Evolutionary conservation across 53 echinoderm and acorn worm genomes (phyloP).

Genomic region (Apostichopus leukothele): DNA sequence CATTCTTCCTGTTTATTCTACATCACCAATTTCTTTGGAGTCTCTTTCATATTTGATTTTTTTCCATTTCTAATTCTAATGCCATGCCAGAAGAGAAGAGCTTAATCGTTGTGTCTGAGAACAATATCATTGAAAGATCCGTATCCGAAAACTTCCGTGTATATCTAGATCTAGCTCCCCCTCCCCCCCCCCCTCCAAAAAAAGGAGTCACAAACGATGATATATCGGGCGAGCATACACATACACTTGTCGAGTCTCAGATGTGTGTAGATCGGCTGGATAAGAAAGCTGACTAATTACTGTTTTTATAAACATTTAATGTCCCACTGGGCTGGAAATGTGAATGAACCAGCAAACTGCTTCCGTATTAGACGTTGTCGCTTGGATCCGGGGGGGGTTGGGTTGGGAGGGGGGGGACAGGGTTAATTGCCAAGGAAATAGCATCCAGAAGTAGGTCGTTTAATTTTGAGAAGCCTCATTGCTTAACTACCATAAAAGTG

Average conservation of each 20-base stretch:
- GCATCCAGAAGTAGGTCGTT: conserved; percentile 27
- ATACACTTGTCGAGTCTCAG: too few relatives aligned
- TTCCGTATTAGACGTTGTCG: neutral
- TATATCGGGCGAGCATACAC: too few relatives aligned
- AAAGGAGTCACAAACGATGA: too few relatives aligned
- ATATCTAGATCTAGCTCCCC: too few relatives aligned
- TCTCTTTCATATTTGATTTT: neutral
- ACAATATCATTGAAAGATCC: too few relatives aligned
- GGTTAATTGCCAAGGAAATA: conserved; percentile 22
- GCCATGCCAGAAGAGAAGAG: neutral
- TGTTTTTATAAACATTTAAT: conserved; percentile 46
- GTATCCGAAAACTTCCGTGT: too few relatives aligned
- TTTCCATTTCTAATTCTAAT: neutral
- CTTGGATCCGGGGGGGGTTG: neutral
- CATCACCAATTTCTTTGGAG: neutral
- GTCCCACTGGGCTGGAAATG: neutral
- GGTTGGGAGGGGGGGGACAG: neutral
- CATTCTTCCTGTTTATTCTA: neutral
- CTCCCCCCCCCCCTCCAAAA: too few relatives aligned
- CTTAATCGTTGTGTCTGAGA: neutral
- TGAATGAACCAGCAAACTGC: neutral
- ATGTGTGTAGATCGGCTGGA: neutral
- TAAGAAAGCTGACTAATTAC: conserved; percentile 32
- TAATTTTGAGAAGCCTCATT: conserved; percentile 4
- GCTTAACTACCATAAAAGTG: conserved; percentile 32